Conservation (phyloP, 2,113 vertebrate species). For the Strigops habroptila region DNA sequence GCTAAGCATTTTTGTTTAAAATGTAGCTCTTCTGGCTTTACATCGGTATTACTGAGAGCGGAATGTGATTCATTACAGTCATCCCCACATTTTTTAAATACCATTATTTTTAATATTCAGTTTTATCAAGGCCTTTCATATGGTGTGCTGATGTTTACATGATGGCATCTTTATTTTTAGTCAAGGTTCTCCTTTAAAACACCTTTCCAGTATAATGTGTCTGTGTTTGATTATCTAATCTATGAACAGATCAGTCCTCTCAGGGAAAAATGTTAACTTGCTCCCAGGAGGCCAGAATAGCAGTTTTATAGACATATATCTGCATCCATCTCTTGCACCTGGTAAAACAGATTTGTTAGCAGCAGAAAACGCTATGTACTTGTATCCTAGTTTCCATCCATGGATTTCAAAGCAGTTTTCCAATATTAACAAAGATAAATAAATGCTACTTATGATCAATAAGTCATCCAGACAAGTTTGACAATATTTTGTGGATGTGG, state of each 20-base stretch:
- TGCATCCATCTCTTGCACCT: not conserved
- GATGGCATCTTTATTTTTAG: constrained; percentile 30
- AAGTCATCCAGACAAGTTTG: not conserved
- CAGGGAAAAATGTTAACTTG: constrained; percentile 40
- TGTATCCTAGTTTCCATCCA: not conserved
- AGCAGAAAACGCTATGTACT: not conserved
- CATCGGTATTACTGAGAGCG: not conserved
- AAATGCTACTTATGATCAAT: not conserved
- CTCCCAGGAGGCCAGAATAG: constrained; percentile 1
- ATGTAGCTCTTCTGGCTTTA: not conserved
- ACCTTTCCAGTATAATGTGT: not conserved
- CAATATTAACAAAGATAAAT: not conserved
- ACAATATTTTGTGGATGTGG: not conserved
- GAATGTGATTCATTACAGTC: not conserved
- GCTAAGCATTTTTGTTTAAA: not conserved
- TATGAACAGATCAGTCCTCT: constrained; percentile 47
- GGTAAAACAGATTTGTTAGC: not conserved
- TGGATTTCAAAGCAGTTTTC: not conserved
- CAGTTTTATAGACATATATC: constrained; percentile 10
- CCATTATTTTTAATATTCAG: constrained; percentile 12
- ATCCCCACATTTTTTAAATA: not conserved
- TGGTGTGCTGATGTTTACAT: not conserved
- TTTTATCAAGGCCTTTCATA: constrained; percentile 22
- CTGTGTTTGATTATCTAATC: constrained; percentile 58
- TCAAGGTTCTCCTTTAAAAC: constrained; percentile 53